Evolutionary conservation across 2,113 vertebrate genomes (phyloP), one percentile per base, ranked within the genome.

Genomic region (Choloepus hoffmanni): DNA sequence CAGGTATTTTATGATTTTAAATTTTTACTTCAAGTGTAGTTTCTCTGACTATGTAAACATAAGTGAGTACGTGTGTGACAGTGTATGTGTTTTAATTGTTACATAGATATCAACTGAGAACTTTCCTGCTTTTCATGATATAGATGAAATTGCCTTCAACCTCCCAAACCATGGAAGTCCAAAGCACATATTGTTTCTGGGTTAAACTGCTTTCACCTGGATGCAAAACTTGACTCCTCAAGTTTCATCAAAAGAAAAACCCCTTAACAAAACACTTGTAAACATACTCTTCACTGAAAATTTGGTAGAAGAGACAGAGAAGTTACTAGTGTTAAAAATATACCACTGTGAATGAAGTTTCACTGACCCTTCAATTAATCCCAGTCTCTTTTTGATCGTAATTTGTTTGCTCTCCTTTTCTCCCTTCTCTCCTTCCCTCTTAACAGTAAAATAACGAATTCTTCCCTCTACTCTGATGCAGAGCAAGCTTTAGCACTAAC

Each of bases 271-370:
- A 95, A 53, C 23, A 85, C 77, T 83, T 81, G 18, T 88, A 36
- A 83, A 50, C 33, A 65, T 83, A 36, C 2, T 30, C 19, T 68
- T 85, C 50, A 87, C 48, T 70, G 43, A 91, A 86, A 40, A 7
- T 84, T 93, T 83, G 24, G 21, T 90, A 89, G 63, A 93, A 36
- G 62, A 94, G 50, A 89, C 36, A 89, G 40, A 82, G 70, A 84
- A 58, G 72, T 84, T 90, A 33, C 0, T 36, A 36, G 76, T 97
- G 62, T 90, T 90, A 90, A 95, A 96, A 94, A 92, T 86, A 62
- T 40, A 73, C 73, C 33, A 10, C n/a, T 28, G 11, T 48, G 73
- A 83, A 67, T 74, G 73, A 83, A 67, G 48, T 58, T 74, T 88
- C 19, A 67, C 30, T 77, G 15, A 48, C 45, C 67, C 43, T 86